A percentile compares a stretch with the other conserved stretches of the same genome.
Conservation (phyloP, 2,888 invertebrate species). For the Masnerella sp. region DNA sequence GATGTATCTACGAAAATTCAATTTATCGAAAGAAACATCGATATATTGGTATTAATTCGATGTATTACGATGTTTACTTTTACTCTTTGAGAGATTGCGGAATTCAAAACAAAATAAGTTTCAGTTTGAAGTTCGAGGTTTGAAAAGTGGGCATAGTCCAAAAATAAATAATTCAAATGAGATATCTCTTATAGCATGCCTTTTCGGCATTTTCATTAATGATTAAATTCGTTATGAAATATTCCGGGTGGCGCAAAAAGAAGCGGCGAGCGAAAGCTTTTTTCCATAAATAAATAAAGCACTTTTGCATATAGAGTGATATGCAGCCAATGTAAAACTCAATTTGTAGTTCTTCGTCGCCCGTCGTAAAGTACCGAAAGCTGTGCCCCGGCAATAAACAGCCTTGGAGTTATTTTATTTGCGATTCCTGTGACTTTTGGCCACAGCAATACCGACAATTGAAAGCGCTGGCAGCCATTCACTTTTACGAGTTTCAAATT, state of each 20-base stretch:
- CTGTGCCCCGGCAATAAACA: constrained; percentile 49
- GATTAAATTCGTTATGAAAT: constrained; percentile 32
- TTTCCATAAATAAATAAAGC: constrained; percentile 45
- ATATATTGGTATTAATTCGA: too few relatives aligned
- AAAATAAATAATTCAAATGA: too few relatives aligned
- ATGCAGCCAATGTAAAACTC: constrained; percentile 49
- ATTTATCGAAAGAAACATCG: too few relatives aligned
- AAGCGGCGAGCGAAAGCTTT: constrained; percentile 12
- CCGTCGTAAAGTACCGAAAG: constrained; percentile 52
- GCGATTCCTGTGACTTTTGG: constrained; percentile 52
- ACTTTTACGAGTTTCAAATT: constrained; percentile 53
- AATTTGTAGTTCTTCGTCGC: constrained; percentile 53
- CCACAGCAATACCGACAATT: constrained; percentile 48
- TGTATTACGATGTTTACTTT: too few relatives aligned
- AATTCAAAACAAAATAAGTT: too few relatives aligned
- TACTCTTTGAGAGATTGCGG: too few relatives aligned
- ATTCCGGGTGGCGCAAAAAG: constrained; percentile 12
- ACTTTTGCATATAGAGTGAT: constrained; percentile 48
- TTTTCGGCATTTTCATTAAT: constrained; percentile 17
- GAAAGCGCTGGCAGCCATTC: constrained; percentile 35
- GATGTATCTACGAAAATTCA: too few relatives aligned
- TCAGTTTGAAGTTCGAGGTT: too few relatives aligned
- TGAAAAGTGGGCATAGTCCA: too few relatives aligned
- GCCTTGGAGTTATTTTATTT: constrained; percentile 39
- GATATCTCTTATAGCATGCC: background rate